Percentiles rank a stretch among this genome's conserved stretches.
Evolutionary conservation across 2,888 invertebrate genomes (phyloP).

Genomic region (Hirtodrosophila cameraria): DNA sequence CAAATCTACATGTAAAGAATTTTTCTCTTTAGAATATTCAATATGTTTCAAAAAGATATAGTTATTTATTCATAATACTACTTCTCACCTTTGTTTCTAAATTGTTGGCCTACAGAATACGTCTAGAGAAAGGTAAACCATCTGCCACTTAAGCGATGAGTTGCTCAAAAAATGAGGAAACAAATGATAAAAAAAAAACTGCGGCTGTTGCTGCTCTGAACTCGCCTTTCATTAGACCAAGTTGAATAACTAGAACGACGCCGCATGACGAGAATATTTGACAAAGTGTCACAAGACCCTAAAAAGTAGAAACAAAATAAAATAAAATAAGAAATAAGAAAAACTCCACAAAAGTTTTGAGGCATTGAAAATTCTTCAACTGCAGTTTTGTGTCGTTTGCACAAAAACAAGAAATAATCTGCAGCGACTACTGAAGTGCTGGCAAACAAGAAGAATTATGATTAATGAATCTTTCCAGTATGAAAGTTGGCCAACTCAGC

Average conservation of each 20-base stretch:
- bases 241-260: conserved; percentile 59
- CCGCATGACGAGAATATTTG: conserved; percentile 66
- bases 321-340: conserved; percentile 23
- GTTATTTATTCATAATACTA: no score
- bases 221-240: conserved; percentile 48
- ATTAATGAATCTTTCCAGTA: conserved; percentile 64
- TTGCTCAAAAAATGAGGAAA: conserved; percentile 19
- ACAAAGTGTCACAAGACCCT: conserved; percentile 36
- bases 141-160: conserved; percentile 30
- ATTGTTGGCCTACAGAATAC: background rate
- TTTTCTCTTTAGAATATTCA: no score
- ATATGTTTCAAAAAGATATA: no score
- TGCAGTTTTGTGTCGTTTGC: conserved; percentile 56
- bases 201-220: conserved; percentile 34
- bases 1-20: no score
- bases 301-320: conserved; percentile 17
- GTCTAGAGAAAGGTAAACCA: conserved; percentile 12
- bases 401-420: conserved; percentile 61
- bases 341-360: conserved; percentile 55
- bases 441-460: conserved; percentile 58
- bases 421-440: conserved; percentile 53
- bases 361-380: conserved; percentile 69
- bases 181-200: background rate
- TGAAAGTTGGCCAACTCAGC: conserved; percentile 59
- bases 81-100: background rate